These are phyloP conservation scores for Sisor rabdophorus DNA, from an alignment of 2,113 vertebrate genomes.

Conservation along the genomic window DNA sequence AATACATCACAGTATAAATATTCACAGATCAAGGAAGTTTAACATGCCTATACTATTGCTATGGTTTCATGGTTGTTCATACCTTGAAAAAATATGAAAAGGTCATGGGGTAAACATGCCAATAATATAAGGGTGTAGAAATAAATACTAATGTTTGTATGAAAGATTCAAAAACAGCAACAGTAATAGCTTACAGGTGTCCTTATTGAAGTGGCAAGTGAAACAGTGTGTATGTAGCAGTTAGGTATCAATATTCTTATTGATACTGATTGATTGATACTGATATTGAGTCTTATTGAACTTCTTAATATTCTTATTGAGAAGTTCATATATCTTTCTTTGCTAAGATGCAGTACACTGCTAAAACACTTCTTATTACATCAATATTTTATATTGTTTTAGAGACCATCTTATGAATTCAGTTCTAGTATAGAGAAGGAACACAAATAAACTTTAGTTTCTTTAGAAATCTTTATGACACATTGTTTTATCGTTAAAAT, in stretches of 20 bases:
- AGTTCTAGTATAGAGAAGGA: slow-evolving; percentile 5
- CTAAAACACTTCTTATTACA: slow-evolving; percentile 34
- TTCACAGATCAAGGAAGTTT: slow-evolving; percentile 52
- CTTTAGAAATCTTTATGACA: slow-evolving; percentile 1
- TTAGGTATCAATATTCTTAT: no score
- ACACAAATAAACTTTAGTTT: slow-evolving; percentile 15
- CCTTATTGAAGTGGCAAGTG: neutral
- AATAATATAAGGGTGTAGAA: slow-evolving; percentile 48
- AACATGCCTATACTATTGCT: slow-evolving; percentile 54
- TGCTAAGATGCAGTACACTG: slow-evolving; percentile 8
- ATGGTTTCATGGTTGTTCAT: slow-evolving; percentile 54
- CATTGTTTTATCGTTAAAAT: neutral
- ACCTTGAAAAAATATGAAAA: slow-evolving; percentile 19
- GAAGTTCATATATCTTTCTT: slow-evolving; percentile 19
- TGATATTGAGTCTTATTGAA: no score
- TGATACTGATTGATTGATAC: no score
- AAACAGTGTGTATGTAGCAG: neutral
- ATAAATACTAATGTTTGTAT: slow-evolving; percentile 47
- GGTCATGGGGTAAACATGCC: neutral
- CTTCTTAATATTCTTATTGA: slow-evolving; percentile 11
- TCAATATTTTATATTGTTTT: slow-evolving; percentile 30
- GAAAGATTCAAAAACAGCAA: slow-evolving; percentile 22
- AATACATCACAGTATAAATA: slow-evolving; percentile 39
- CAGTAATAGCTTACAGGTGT: neutral
- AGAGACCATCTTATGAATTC: slow-evolving; percentile 6